These are phyloP conservation scores for Babyrousa celebensis DNA, from an alignment of 2,797 vertebrate species.

Conservation along the genomic window DNA sequence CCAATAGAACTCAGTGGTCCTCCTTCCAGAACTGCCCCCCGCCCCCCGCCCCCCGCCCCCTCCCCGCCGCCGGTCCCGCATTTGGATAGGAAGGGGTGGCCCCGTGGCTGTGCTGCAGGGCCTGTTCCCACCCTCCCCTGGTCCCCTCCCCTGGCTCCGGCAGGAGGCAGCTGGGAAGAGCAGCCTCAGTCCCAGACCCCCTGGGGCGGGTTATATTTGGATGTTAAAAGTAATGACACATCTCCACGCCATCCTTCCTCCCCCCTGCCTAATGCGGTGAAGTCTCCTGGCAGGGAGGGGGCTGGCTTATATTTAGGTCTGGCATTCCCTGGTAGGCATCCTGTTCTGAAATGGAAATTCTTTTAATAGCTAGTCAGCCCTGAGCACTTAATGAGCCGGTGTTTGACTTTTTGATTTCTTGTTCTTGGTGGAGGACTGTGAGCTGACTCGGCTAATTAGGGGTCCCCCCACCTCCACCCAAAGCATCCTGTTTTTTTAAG, in stretches of 20 bases:
- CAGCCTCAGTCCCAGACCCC: slow-evolving; percentile 77
- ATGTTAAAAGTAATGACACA: slow-evolving; percentile 87
- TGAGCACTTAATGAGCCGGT: slow-evolving; percentile 80
- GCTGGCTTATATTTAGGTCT: slow-evolving; percentile 88
- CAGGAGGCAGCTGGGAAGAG: slow-evolving; percentile 72
- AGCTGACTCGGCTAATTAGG: background rate
- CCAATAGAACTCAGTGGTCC: background rate
- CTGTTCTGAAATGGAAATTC: slow-evolving; percentile 86
- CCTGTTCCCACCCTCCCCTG: background rate
- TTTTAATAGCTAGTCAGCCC: slow-evolving; percentile 84
- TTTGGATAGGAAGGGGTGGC: background rate
- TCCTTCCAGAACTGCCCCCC: background rate
- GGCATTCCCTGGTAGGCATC: slow-evolving; percentile 85
- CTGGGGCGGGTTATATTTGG: slow-evolving; percentile 86
- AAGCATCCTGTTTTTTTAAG: background rate
- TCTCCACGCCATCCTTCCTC: slow-evolving; percentile 73
- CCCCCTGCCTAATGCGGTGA: slow-evolving; percentile 60
- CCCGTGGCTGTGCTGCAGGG: background rate
- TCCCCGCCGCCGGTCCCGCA: background rate
- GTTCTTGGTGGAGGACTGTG: slow-evolving; percentile 11
- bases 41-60: too few species aligned
- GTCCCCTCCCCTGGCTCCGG: background rate
- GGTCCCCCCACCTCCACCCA: background rate
- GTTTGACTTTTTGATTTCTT: slow-evolving; percentile 82
- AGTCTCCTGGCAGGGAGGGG: slow-evolving; percentile 84